Base-by-base conservation (phyloP, 2,113 vertebrate genomes). In the Arenaria interpres region DNA sequence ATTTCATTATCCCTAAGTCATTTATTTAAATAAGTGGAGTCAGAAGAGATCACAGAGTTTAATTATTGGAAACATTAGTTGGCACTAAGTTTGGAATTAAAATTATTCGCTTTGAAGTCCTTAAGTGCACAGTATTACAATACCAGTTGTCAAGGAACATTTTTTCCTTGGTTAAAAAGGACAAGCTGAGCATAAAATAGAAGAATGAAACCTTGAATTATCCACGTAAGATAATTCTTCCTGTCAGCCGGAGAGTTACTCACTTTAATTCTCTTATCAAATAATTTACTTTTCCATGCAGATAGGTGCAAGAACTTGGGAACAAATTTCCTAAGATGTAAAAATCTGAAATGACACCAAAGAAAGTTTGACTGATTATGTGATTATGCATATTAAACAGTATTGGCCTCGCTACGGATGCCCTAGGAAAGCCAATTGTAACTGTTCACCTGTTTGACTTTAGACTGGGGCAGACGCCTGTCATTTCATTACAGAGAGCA, bases 11-110 rank as follows among this genome's bases (percentile, higher is more conserved):
- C 73, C 94, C 64, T 21, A 90, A 95, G 56, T 79, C 5, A 84
- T 80, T 93, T 85, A 80, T 94, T 96, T 90, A 90, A 95, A 77
- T 84, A 92, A 91, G 88, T 83, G 73, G 76, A 97, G 39, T 95
- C 80, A 89, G 86, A 81, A 87, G 68, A 86, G 67, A 96, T 95
- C 95, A 93, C 59, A 90, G 81, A 89, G 45, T 73, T 96, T 94
- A 97, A 96, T 97, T 93, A 93, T 85, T 96, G 82, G 75, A 96
- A 97, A 96, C 92, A 81, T 12, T 91, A 77, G 73, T 64, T 97
- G 89, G 96, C 90, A 93, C 53, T 33, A 92, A 75, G 80, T 97
- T 87, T 89, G 95, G 94, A 97, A 97, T 94, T 85, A 92, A 86
- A 93, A 92, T 89, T 84, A 77, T 39, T 94, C 54, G 32, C 92